Evolutionary conservation across 2,888 invertebrate genomes (phyloP), one percentile per base, ranked within the genome.

Genomic region (Augochlorella aurata): DNA sequence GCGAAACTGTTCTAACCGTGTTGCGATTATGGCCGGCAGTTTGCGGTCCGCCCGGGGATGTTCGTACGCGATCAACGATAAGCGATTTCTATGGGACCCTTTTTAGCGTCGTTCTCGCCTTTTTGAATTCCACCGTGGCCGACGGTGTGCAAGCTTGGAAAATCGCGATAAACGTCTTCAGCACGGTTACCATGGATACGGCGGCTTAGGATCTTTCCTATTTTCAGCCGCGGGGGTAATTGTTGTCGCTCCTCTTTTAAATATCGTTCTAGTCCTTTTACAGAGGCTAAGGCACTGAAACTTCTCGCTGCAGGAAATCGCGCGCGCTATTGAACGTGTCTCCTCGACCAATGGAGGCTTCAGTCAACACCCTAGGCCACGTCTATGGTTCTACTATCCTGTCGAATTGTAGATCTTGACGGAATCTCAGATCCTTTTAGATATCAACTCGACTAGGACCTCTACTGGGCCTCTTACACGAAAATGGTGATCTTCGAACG

Each of bases 11-110:
- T 73, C 79, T 74, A 83, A 83, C 85, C 82, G 72, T 83, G 81
- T 50, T 79, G 82, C 77, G 83, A 84, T 84, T 88, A 88, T 74
- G 83, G 82, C 68, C 84, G 81, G 85, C 82, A 87, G 88, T 88
- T 87, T 88, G 88, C 87, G 85, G 88, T 88, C 79, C 68, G 88
- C 88, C 84, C 74, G 83, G 74, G 83, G 84, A 85, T 83, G 83
- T 85, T 77, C 77, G 77, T 77, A 79, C 80, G 86, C 86, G 87
- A 86, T 88, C 85, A 44, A 81, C 87, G 88, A 88, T 88, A 85
- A 86, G 75, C 84, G 82, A 86, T 82, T 86, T 85, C 84, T 84
- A 79, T 78, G 81, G 66, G 70, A 2, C 65, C 74, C 79, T 77
- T 76, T 78, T 80, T 77, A 72, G 38, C 70, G 24, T 65, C 74